A percentile compares a stretch with the other conserved stretches of the same genome.
These are phyloP conservation scores for Heteromyza rotundicornis DNA, from an alignment of 2,888 invertebrate species.

Conservation along the genomic window DNA sequence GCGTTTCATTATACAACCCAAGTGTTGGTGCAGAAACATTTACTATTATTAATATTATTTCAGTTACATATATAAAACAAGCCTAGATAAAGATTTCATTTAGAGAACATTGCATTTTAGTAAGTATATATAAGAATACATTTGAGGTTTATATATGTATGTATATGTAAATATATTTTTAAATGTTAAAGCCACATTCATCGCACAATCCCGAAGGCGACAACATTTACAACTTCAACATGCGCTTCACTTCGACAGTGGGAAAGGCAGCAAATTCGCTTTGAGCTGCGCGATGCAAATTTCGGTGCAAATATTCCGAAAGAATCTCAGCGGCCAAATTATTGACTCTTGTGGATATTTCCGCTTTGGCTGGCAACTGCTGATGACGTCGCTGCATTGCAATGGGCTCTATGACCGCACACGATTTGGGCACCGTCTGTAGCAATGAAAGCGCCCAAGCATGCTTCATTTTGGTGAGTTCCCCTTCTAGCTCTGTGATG, in stretches of 20 bases:
- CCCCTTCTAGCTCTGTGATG: slow-evolving; percentile 65
- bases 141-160: no score
- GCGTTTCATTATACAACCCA: no score
- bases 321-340: slow-evolving; percentile 59
- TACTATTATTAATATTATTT: no score
- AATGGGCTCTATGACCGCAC: slow-evolving; percentile 24
- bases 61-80: no score
- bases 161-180: no score
- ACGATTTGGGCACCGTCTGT: slow-evolving; percentile 39
- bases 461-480: slow-evolving; percentile 65
- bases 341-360: slow-evolving; percentile 55
- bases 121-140: no score
- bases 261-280: slow-evolving; percentile 40
- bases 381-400: slow-evolving; percentile 50
- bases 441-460: slow-evolving; percentile 60
- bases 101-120: no score
- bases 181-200: no score
- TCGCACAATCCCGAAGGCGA: no score
- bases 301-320: slow-evolving; percentile 59
- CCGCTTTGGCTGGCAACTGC: slow-evolving; percentile 44
- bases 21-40: no score
- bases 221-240: slow-evolving; percentile 37
- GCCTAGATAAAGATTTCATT: no score
- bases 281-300: slow-evolving; percentile 58
- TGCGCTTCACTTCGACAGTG: slow-evolving; percentile 58